Base-by-base conservation (phyloP, 2,888 invertebrate species). In the Agonopterix heracliana region DNA sequence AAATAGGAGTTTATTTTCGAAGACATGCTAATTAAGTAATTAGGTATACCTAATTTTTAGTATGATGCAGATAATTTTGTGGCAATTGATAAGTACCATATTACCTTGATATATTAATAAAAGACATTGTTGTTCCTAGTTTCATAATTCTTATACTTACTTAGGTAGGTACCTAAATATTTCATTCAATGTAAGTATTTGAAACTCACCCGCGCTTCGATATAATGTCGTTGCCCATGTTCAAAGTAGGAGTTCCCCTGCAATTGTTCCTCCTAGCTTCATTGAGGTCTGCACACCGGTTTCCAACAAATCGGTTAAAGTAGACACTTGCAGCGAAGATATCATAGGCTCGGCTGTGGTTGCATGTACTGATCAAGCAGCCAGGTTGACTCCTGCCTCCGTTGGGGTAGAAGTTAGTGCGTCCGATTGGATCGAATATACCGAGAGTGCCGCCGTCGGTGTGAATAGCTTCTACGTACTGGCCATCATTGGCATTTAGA, bases 321-420 rank as follows among this genome's bases (percentile, higher is more conserved):
- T 68, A 67, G 10, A 84, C 63, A 47, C 64, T 74, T 5, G 83
- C 67, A 0, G 81, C 80, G 51, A 79, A 78, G 0, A 81, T 52
- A n/a, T 77, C 60, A 10, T 59, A 60, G 0, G 78, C 70, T 2
- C 83, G 73, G 12, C 75, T 54, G 59, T 85, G 85, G 0, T 80
- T 79, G 60, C 86, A 86, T 1, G 66, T 66, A 51, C 68, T 75
- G 44, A 63, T 13, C 50, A 53, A 55, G 53, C 84, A 86, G 1
- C 84, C 83, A 1, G 85, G 84, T 54, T 84, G 83, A 54, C 70
- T 67, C 3, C 66, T 68, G 38, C 82, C 84, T 0, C 83, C 83
- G 53, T 86, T 86, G 7, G 82, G 81, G 57, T 83, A 87, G 64
- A 84, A 86, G 60, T 85, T 78, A 9, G 71, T 66, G 44, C 81